Conservation (phyloP, 1,140 invertebrate species). For the Bilobella aurantiaca region DNA sequence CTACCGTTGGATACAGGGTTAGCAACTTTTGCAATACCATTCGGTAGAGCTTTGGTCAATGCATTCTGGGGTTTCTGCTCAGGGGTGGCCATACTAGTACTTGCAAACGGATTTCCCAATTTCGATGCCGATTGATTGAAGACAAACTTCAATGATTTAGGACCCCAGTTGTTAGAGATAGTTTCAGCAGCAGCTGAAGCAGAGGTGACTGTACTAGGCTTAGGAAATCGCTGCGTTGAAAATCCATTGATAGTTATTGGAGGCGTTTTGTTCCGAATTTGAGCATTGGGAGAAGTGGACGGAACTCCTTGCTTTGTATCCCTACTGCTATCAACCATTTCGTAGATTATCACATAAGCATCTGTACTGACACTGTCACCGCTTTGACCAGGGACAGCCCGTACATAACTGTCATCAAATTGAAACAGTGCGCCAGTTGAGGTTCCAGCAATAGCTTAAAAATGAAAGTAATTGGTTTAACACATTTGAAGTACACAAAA, state of each 20-base stretch:
- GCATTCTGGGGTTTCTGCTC: too few relatives aligned
- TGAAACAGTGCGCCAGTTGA: slow-evolving; percentile 74
- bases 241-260: neutral
- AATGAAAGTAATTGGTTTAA: neutral
- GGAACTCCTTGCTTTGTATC: neutral
- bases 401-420: slow-evolving; percentile 64
- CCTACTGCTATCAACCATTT: slow-evolving; percentile 13
- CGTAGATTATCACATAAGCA: slow-evolving; percentile 33
- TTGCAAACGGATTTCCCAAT: too few relatives aligned
- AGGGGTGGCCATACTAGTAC: too few relatives aligned
- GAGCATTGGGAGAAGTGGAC: neutral
- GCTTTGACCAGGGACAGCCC: slow-evolving; percentile 34
- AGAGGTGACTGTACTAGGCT: neutral
- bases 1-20: neutral
- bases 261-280: neutral
- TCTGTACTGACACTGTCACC: slow-evolving; percentile 21
- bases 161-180: neutral
- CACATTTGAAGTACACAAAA: neutral
- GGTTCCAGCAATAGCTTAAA: slow-evolving; percentile 64
- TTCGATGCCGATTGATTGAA: too few relatives aligned
- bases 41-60: neutral
- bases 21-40: neutral
- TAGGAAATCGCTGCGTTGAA: neutral
- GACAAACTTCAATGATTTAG: neutral
- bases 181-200: neutral